These are phyloP conservation scores for Caenorhabditis briggsae DNA, from an alignment of 1,140 invertebrate species.

Conservation along the genomic window DNA sequence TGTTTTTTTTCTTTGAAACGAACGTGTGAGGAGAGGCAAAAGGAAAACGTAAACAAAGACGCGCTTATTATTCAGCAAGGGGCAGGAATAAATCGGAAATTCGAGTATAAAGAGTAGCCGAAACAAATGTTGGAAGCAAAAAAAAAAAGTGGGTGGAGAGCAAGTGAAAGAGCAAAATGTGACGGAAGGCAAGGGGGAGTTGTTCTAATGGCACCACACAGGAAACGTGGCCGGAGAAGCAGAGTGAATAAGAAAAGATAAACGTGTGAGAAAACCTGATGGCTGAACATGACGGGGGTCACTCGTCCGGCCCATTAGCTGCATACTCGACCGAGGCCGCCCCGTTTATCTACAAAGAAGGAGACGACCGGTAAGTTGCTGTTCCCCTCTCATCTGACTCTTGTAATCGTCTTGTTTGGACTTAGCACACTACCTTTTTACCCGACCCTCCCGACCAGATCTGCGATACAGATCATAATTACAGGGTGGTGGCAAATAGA, in stretches of 20 bases:
- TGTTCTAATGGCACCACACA: conserved; percentile 19
- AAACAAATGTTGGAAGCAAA: conserved; percentile 2
- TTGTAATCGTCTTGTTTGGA: conserved; percentile 43
- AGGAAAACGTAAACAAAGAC: background rate
- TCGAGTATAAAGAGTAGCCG: conserved; percentile 2
- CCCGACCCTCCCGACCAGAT: background rate
- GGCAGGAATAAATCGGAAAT: background rate
- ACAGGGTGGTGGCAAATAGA: conserved; percentile 11
- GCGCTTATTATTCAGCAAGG: background rate
- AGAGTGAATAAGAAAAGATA: conserved; percentile 28
- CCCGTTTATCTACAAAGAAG: conserved; percentile 37
- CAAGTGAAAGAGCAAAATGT: conserved; percentile 20
- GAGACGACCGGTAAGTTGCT: conserved; percentile 41
- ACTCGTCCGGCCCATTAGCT: conserved; percentile 18
- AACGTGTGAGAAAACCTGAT: conserved; percentile 36
- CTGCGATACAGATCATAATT: conserved; percentile 20
- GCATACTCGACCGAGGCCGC: conserved; percentile 4
- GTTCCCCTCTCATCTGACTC: conserved; percentile 30
- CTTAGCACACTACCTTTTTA: conserved; percentile 10
- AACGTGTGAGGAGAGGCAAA: background rate
- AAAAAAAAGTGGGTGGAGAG: conserved; percentile 32
- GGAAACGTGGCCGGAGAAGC: background rate
- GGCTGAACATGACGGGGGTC: conserved; percentile 49
- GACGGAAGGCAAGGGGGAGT: too few species aligned
- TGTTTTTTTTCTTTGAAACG: background rate